phyloP scores from a whole-genome alignment of 2,888 invertebrate genomes.

The Drosophila nr. fundita region DNA sequence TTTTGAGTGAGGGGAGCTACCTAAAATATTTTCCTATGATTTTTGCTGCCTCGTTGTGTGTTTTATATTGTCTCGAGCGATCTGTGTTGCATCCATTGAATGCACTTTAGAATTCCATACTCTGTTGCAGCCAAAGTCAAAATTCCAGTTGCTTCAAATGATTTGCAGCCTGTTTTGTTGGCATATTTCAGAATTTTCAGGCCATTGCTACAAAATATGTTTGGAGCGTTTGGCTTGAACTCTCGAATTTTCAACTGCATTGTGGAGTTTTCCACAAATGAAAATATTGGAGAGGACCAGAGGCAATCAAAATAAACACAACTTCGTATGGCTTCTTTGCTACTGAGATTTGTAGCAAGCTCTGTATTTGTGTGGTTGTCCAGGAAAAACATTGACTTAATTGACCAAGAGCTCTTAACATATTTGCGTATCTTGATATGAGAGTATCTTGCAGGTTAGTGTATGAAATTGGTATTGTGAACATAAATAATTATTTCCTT shows the following conservation, averaged over 20 bases:
- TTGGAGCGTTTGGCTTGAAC: conserved; percentile 1
- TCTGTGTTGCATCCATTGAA: conserved; percentile 41
- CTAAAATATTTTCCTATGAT: conserved; percentile 5
- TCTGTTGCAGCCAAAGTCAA: conserved; percentile 13
- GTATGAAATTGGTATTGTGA: background rate
- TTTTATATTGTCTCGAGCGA: conserved; percentile 33
- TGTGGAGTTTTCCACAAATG: conserved; percentile 13
- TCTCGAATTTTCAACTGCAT: background rate
- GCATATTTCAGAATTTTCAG: conserved; percentile 10
- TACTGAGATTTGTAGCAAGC: conserved; percentile 13
- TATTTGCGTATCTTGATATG: background rate
- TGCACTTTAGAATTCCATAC: background rate
- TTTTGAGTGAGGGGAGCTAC: background rate
- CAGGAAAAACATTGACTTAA: background rate
- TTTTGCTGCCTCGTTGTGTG: conserved; percentile 23
- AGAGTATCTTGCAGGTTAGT: background rate
- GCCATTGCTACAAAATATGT: conserved; percentile 17
- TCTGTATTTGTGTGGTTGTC: background rate
- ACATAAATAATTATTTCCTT: background rate
- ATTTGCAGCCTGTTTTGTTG: conserved; percentile 41
- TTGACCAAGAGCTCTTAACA: background rate
- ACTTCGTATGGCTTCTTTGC: conserved; percentile 7
- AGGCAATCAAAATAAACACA: conserved; percentile 20
- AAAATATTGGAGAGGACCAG: conserved; percentile 7
- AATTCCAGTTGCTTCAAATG: conserved; percentile 37